Conservation (phyloP, 2,113 vertebrate species). For the Apeltes quadracus region DNA sequence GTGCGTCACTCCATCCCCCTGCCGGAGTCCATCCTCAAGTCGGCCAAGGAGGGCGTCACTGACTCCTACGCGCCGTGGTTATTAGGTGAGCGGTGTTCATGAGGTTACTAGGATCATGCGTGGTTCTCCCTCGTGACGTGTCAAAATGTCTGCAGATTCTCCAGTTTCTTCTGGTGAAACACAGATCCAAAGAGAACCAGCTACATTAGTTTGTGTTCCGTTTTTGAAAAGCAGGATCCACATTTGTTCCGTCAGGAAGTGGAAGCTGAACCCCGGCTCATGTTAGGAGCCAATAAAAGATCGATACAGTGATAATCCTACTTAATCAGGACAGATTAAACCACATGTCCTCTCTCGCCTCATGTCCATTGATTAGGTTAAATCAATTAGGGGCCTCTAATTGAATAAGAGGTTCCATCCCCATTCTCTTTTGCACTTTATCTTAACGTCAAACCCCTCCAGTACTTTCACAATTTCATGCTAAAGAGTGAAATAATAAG, state of each 20-base stretch:
- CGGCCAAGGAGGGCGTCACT: constrained; percentile 96
- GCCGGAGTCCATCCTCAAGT: constrained; percentile 97
- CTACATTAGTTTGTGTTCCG: background rate
- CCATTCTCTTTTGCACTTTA: constrained; percentile 1
- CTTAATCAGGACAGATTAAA: constrained; percentile 75
- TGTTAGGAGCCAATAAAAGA: constrained; percentile 50
- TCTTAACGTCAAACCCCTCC: constrained; percentile 9
- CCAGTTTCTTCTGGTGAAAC: too few relatives aligned
- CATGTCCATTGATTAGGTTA: constrained; percentile 70
- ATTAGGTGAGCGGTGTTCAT: constrained; percentile 84
- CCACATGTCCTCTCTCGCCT: constrained; percentile 41
- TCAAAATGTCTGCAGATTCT: background rate
- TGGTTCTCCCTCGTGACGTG: background rate
- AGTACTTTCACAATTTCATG: background rate
- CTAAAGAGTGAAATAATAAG: background rate
- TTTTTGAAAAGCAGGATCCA: background rate
- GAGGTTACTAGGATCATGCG: background rate
- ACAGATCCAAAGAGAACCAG: background rate
- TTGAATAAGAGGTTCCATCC: constrained; percentile 60
- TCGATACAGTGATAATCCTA: constrained; percentile 74
- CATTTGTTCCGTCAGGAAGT: background rate
- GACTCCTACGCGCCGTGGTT: constrained; percentile 98
- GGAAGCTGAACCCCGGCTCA: constrained; percentile 18
- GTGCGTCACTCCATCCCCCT: constrained; percentile 97
- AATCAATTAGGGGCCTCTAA: constrained; percentile 66